Conservation (phyloP, 1,140 invertebrate genomes). For the Antheraea pernyi region DNA sequence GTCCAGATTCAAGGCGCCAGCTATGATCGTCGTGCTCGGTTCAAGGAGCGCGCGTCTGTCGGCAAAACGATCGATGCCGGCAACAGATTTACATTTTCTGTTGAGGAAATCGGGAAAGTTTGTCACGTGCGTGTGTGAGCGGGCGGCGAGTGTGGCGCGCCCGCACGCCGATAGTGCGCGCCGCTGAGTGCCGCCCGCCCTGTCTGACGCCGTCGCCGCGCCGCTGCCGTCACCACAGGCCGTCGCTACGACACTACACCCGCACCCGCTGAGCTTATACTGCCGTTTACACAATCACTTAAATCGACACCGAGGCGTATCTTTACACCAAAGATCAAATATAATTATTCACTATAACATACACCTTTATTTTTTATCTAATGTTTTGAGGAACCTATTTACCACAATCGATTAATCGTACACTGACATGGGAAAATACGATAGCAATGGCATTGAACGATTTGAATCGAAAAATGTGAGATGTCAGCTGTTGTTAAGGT, state of each 20-base stretch:
- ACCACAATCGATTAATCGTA: conserved; percentile 22
- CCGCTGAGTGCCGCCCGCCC: conserved; percentile 75
- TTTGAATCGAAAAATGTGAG: conserved; percentile 24
- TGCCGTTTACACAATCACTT: conserved; percentile 54
- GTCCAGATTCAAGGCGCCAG: conserved; percentile 66
- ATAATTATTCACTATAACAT: conserved; percentile 1
- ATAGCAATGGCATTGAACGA: conserved; percentile 21
- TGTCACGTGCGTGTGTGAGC: conserved; percentile 52
- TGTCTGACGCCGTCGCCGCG: conserved; percentile 50
- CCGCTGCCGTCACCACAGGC: conserved; percentile 27
- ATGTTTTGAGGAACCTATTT: conserved; percentile 11
- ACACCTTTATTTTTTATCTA: too few species aligned
- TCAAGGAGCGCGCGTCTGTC: conserved; percentile 60
- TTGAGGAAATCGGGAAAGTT: conserved; percentile 74
- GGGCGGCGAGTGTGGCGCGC: conserved; percentile 62
- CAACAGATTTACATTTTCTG: conserved; percentile 76
- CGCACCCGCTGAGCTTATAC: conserved; percentile 27
- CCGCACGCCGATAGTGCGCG: conserved; percentile 71
- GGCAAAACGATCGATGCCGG: conserved; percentile 68
- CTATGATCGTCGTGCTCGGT: conserved; percentile 59
- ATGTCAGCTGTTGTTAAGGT: conserved; percentile 32
- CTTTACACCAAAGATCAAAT: neutral
- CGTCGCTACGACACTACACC: conserved; percentile 23
- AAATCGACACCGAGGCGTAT: conserved; percentile 24
- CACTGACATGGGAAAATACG: conserved; percentile 34